Evolutionary conservation across 2,888 invertebrate genomes (phyloP), one percentile per base, ranked within the genome.

Genomic region (Pachymerium ferrugineum): DNA sequence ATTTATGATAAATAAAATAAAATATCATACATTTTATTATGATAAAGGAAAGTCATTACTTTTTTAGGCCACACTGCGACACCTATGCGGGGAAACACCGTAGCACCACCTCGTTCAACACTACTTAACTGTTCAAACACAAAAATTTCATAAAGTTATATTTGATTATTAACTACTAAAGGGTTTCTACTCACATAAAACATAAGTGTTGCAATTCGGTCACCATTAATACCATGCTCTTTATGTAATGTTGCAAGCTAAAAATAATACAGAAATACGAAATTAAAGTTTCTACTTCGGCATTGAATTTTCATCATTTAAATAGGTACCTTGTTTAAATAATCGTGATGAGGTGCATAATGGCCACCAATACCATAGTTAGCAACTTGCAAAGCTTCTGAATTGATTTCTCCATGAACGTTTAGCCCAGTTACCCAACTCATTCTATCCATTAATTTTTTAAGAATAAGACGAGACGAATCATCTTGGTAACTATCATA

Each of bases 361-460:
- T 84, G 84, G 16, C 85, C 85, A 67, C 84, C 84, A 28, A 84
- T 79, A 4, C 84, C 84, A 80, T 85, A 85, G 76, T 83, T 33
- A 70, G 70, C 14, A 1, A 68, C 68, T 30, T 68, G 68, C 28
- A 72, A 22, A 69, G 78, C 77, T 74, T 78, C 80, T 3, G 80
- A 77, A 72, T 80, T 77, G 1, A 78, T 77, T 5, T 75, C 47
- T 12, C 75, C 71, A 68, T 78, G 76, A 0, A 78, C 78, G 31
- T 79, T 78, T 4, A 83, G 77, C 0, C 81, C 81, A 5, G 83
- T 82, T 5, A 81, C 77, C 0, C 74, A 67, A 22, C 78, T 74
- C 2, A 81, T 78, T 25, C 80, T 75, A 25, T 42, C 72, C 30
- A 79, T 78, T 10, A 82, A 73, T 22, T 75, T 75, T 0, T 31